A percentile compares a stretch with the other conserved stretches of the same genome.
phyloP scores from a whole-genome alignment of 2,888 invertebrate genomes.

The Parelbella ahira region DNA sequence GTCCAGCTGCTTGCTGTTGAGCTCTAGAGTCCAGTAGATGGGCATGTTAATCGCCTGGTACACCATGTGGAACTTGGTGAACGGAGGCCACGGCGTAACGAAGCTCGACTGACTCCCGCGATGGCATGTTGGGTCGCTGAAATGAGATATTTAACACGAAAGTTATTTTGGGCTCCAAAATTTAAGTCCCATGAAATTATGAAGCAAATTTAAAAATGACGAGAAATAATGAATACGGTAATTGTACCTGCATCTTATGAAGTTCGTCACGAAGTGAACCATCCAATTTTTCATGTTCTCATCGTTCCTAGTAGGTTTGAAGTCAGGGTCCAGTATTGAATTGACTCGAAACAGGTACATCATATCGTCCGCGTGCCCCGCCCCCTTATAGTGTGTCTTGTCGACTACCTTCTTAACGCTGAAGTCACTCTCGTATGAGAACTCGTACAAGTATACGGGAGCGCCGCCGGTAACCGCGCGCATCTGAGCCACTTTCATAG shows the following conservation, averaged over 20 bases:
- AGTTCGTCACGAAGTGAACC: slow-evolving; percentile 50
- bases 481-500: slow-evolving; percentile 45
- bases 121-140: slow-evolving; percentile 48
- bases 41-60: slow-evolving; percentile 47
- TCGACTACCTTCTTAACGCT: slow-evolving; percentile 63
- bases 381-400: slow-evolving; percentile 63
- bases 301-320: slow-evolving; percentile 36
- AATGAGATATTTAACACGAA: slow-evolving; percentile 29
- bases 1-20: slow-evolving; percentile 38
- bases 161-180: too few relatives aligned
- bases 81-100: slow-evolving; percentile 41
- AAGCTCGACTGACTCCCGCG: slow-evolving; percentile 31
- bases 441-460: slow-evolving; percentile 76
- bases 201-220: too few relatives aligned
- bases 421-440: slow-evolving; percentile 68
- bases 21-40: slow-evolving; percentile 29
- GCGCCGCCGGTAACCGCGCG: slow-evolving; percentile 44
- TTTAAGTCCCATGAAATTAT: too few relatives aligned
- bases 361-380: slow-evolving; percentile 81
- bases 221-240: slow-evolving; percentile 32
- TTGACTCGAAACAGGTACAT: slow-evolving; percentile 73
- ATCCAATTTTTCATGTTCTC: slow-evolving; percentile 49
- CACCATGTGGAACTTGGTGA: slow-evolving; percentile 13
- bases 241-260: slow-evolving; percentile 59
- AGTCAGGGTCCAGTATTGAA: slow-evolving; percentile 37